These are phyloP conservation scores for Menura novaehollandiae DNA, from an alignment of 2,113 vertebrate genomes.

Conservation along the genomic window DNA sequence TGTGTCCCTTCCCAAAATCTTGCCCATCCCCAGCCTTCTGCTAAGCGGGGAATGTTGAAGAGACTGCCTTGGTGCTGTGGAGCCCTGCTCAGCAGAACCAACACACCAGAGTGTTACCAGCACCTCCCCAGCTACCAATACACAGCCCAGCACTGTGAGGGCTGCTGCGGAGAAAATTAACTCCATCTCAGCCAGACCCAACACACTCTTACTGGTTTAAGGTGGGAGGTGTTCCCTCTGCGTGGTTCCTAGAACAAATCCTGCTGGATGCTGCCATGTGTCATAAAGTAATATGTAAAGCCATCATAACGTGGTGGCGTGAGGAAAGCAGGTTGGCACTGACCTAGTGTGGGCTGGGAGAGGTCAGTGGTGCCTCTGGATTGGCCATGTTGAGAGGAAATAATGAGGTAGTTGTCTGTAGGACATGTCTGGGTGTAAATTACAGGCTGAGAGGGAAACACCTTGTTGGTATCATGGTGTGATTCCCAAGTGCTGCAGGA, in stretches of 20 bases:
- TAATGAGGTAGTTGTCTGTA: background rate
- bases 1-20: background rate
- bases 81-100: background rate
- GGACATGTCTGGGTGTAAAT: background rate
- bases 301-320: no score
- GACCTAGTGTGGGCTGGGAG: background rate
- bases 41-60: background rate
- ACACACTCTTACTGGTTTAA: background rate
- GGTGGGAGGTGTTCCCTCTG: background rate
- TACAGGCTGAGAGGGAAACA: background rate
- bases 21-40: background rate
- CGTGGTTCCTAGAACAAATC: background rate
- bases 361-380: background rate
- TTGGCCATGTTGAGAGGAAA: fast-evolving
- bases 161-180: background rate
- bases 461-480: fast-evolving
- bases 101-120: background rate
- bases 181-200: background rate
- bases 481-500: background rate
- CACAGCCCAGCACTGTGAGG: background rate
- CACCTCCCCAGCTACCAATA: background rate
- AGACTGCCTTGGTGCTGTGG: background rate
- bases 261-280: background rate
- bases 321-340: background rate
- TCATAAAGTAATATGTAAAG: background rate